A percentile compares a stretch with the other conserved stretches of the same genome.
Conservation (phyloP, 1,140 invertebrate species). For the Notospermus geniculatus region DNA sequence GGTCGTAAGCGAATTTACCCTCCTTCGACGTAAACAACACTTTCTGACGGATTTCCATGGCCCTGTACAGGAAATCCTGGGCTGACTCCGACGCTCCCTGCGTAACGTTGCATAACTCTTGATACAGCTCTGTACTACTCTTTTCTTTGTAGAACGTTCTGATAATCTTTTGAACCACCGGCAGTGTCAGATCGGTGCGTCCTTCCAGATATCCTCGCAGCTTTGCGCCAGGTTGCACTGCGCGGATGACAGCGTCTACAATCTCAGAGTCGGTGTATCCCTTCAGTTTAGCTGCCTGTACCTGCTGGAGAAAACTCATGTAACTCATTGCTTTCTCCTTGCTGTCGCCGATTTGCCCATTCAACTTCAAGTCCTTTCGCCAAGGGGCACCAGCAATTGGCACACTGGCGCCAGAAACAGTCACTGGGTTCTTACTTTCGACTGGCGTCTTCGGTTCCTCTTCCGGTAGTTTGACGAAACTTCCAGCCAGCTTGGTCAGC, state of each 20-base stretch:
- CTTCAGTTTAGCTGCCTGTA: slow-evolving; percentile 12
- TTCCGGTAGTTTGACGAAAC: no score
- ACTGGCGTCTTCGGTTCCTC: no score
- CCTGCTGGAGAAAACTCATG: slow-evolving; percentile 11
- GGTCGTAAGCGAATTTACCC: slow-evolving; percentile 1
- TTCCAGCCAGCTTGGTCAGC: no score
- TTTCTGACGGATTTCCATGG: slow-evolving; percentile 14
- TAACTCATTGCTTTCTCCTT: slow-evolving; percentile 8
- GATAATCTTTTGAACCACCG: slow-evolving; percentile 11
- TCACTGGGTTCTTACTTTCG: no score
- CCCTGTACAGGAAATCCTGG: background rate
- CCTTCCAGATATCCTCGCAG: slow-evolving; percentile 19
- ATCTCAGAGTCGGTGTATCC: slow-evolving; percentile 15
- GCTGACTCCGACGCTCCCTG: slow-evolving; percentile 3
- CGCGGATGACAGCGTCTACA: slow-evolving; percentile 2
- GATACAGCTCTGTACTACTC: slow-evolving; percentile 13
- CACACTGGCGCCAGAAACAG: no score
- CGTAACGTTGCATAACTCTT: slow-evolving; percentile 12
- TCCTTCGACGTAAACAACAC: slow-evolving; percentile 17
- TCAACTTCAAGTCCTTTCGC: slow-evolving; percentile 14
- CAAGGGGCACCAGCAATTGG: no score
- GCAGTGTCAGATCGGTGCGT: slow-evolving; percentile 7
- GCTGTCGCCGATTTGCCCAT: slow-evolving; percentile 14
- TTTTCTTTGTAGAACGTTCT: slow-evolving; percentile 20
- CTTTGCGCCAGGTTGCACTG: slow-evolving; percentile 1